Evolutionary conservation across 1,140 invertebrate genomes (phyloP), one percentile per base, ranked within the genome.

Genomic region (Belonocnema kinseyi): DNA sequence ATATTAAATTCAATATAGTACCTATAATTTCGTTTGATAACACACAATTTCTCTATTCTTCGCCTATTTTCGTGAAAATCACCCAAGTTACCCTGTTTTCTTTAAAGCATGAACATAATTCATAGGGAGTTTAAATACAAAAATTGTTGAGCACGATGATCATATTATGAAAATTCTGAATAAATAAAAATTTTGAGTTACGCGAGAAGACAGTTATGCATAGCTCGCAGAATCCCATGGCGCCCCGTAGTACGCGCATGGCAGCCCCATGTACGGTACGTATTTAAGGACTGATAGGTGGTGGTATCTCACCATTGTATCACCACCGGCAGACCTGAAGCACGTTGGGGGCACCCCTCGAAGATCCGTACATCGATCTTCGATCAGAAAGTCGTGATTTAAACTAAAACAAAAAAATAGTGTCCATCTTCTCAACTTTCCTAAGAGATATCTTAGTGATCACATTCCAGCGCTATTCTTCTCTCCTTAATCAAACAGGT

Each of bases 271-370:
- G 76, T 72, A 82, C 79, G 66, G 77, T 80, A 75, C 80, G 87
- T 89, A 89, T 89, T 89, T 89, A 89, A 89, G 87, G 86, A 85
- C 83, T 82, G 84, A 85, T 83, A 78, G 78, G 74, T 77, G 73
- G 72, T 80, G 56, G 56, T 80, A 71, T 84, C 75, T 81, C 81
- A 83, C 77, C 87, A 88, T 86, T 88, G 84, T 86, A 81, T 80
- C 78, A 50, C 70, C 71, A 77, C 74, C 79, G 8, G 53, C 72
- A 79, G 75, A 79, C 77, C 73, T 74, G 33, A 72, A 72, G 46
- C 17, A 66, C 58, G 58, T 66, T 66, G 26, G 19, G 58, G 14
- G 33, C 58, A 66, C 13, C 21, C 58, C 58, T 16, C 12, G 26
- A 66, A 66, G 13, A 66, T 66, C 33, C 19, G 3, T 40, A 66